Conservation (phyloP, 2,113 vertebrate genomes). For the Oncorhynchus nerka region DNA sequence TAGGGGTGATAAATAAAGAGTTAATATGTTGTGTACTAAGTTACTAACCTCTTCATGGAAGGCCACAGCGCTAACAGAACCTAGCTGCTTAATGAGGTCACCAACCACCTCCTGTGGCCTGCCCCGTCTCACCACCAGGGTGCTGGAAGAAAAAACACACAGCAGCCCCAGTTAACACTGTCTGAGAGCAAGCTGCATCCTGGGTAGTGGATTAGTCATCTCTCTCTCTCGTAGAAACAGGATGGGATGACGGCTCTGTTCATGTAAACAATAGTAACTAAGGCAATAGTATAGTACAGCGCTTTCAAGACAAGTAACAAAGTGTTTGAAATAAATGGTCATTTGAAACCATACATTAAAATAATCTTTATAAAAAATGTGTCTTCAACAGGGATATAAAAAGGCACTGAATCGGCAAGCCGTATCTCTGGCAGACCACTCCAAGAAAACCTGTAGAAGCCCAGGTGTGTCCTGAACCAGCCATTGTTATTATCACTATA, state of each 20-base stretch:
- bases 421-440: too few relatives aligned
- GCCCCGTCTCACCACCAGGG: slow-evolving; percentile 76
- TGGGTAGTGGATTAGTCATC: slow-evolving; percentile 32
- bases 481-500: slow-evolving; percentile 12
- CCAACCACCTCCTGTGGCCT: slow-evolving; percentile 77
- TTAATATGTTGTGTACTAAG: neutral
- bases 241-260: slow-evolving; percentile 20
- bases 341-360: too few relatives aligned
- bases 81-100: slow-evolving; percentile 76
- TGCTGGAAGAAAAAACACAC: slow-evolving; percentile 60
- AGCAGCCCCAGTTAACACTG: slow-evolving; percentile 7
- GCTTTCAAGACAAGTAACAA: too few relatives aligned
- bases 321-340: too few relatives aligned
- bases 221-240: neutral
- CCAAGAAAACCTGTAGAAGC: neutral
- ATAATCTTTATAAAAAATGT: too few relatives aligned
- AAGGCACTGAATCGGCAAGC: too few relatives aligned
- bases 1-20: neutral
- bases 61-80: slow-evolving; percentile 73
- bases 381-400: too few relatives aligned
- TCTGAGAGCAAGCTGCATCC: slow-evolving; percentile 55
- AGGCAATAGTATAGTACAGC: too few relatives aligned
- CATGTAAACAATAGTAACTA: slow-evolving; percentile 39
- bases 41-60: slow-evolving; percentile 79
- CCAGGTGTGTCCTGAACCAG: slow-evolving; percentile 55